A percentile compares a stretch with the other conserved stretches of the same genome.
These are phyloP conservation scores for Tryphoninae sp. DNA, from an alignment of 2,888 invertebrate genomes.

Conservation along the genomic window DNA sequence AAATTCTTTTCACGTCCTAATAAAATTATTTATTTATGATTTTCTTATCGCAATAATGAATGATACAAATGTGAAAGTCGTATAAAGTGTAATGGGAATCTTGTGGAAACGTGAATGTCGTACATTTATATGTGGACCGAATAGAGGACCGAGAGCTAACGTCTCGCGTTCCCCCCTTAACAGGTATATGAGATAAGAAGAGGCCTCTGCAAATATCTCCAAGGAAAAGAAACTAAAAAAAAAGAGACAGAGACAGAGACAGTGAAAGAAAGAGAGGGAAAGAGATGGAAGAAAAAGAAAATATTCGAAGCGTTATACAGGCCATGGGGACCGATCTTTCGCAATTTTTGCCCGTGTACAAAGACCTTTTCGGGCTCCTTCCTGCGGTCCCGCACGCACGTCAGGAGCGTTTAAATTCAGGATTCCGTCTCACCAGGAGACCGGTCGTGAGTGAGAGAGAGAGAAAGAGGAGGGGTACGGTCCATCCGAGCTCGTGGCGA, in stretches of 20 bases:
- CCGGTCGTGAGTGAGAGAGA: constrained; percentile 40
- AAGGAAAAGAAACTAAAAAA: neutral
- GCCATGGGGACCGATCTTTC: constrained; percentile 6
- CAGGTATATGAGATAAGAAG: constrained; percentile 60
- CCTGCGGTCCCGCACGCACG: constrained; percentile 9
- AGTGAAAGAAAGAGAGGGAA: neutral
- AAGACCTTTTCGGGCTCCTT: constrained; percentile 42
- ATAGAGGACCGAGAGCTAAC: constrained; percentile 12
- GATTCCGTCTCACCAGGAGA: constrained; percentile 44
- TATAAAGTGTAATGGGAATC: neutral
- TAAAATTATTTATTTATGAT: neutral
- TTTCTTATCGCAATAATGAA: neutral
- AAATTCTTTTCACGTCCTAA: neutral
- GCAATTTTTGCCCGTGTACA: constrained; percentile 49
- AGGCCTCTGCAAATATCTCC: constrained; percentile 53
- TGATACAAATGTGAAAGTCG: neutral
- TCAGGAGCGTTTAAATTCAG: constrained; percentile 59
- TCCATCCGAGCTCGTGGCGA: constrained; percentile 23
- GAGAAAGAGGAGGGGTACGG: neutral
- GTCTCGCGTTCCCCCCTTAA: constrained; percentile 50
- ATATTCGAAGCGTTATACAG: constrained; percentile 16
- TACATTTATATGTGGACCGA: constrained; percentile 30
- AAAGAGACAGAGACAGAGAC: neutral
- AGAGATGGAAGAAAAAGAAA: neutral
- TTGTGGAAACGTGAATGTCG: constrained; percentile 33